These are phyloP conservation scores for Zhuqinia jingwanae DNA, from an alignment of 2,888 invertebrate species.

Conservation along the genomic window DNA sequence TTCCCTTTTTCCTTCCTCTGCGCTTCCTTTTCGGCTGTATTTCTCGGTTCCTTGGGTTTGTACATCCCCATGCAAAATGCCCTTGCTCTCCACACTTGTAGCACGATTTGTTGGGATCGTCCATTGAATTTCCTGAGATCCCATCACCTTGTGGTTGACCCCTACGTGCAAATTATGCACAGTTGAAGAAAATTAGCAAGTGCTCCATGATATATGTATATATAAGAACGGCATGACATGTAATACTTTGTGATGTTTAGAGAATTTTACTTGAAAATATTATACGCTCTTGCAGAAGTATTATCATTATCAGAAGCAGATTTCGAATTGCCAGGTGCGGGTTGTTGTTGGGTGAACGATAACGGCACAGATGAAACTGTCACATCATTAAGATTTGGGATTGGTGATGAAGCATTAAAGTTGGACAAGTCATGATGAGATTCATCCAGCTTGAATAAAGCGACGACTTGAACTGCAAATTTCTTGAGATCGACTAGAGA, in stretches of 20 bases:
- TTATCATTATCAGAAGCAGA: too few relatives aligned
- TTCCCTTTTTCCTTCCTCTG: neutral
- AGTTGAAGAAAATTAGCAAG: too few relatives aligned
- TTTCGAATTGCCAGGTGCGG: neutral
- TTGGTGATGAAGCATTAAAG: neutral
- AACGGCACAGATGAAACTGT: neutral
- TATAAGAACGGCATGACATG: too few relatives aligned
- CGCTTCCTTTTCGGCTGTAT: slow-evolving; percentile 30
- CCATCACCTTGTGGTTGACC: neutral
- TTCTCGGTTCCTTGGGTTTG: slow-evolving; percentile 26
- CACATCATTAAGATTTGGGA: slow-evolving; percentile 30
- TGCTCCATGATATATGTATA: too few relatives aligned
- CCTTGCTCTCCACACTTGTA: slow-evolving; percentile 45
- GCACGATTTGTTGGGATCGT: slow-evolving; percentile 19
- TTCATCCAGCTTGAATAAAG: slow-evolving; percentile 46
- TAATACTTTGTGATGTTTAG: too few relatives aligned
- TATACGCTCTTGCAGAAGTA: too few relatives aligned
- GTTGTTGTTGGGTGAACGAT: neutral
- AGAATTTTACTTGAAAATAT: too few relatives aligned
- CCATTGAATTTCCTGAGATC: neutral
- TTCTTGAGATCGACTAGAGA: slow-evolving; percentile 24
- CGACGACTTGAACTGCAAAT: slow-evolving; percentile 54
- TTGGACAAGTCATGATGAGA: neutral
- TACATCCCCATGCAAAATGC: slow-evolving; percentile 47
- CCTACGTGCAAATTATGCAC: neutral